Conservation (phyloP, 2,113 vertebrate genomes). For the Aspiorhynchus laticeps region DNA sequence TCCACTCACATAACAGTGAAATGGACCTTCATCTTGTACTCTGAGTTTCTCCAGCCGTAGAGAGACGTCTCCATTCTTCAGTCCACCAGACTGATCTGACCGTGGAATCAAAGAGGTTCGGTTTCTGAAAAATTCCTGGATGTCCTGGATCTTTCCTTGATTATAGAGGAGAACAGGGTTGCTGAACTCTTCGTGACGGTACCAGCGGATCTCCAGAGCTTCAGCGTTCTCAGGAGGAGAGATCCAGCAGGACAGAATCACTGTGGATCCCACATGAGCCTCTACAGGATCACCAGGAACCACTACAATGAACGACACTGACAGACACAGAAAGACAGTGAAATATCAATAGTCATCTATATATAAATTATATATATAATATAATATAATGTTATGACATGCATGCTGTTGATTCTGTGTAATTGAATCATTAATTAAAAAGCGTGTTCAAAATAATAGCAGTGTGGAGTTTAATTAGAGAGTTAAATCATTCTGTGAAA, state of each 20-base stretch:
- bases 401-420: too few species aligned
- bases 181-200: not conserved
- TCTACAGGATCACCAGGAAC: not conserved
- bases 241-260: conserved; percentile 68
- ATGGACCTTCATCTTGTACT: conserved; percentile 57
- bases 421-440: too few species aligned
- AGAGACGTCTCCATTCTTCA: conserved; percentile 65
- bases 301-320: conserved; percentile 45
- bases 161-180: conserved; percentile 42
- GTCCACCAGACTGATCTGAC: conserved; percentile 46
- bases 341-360: too few species aligned
- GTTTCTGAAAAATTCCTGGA: conserved; percentile 35
- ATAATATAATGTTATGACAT: too few species aligned
- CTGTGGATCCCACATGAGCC: not conserved
- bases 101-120: conserved; percentile 56
- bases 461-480: too few species aligned
- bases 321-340: not conserved
- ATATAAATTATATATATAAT: too few species aligned
- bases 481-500: too few species aligned
- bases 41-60: conserved; percentile 61
- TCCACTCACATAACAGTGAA: conserved; percentile 67
- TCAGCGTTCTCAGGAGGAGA: conserved; percentile 57
- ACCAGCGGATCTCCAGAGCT: conserved; percentile 67
- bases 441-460: too few species aligned
- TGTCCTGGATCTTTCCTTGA: not conserved